These are phyloP conservation scores for Thalassarche chlororhynchos DNA, from an alignment of 2,113 vertebrate species.

Conservation along the genomic window DNA sequence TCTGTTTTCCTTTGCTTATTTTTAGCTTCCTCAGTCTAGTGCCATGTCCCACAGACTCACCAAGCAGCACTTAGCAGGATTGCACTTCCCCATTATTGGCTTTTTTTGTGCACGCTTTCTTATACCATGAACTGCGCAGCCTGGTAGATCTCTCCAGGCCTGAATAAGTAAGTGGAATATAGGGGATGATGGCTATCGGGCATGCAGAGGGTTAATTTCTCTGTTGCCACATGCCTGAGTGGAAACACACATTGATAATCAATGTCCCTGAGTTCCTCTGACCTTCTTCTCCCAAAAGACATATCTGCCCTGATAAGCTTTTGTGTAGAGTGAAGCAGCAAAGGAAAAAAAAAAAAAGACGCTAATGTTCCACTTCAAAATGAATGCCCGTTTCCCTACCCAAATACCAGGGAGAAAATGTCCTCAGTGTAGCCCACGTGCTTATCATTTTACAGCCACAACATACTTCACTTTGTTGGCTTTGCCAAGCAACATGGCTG, in stretches of 20 bases:
- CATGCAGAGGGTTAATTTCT: not conserved
- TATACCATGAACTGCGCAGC: not conserved
- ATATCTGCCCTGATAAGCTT: not conserved
- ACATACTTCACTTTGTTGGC: slow-evolving; percentile 39
- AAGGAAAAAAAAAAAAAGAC: not conserved
- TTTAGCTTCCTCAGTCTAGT: not conserved
- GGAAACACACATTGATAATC: not conserved
- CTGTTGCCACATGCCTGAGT: not conserved
- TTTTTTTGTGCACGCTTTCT: not conserved
- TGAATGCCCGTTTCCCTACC: not conserved
- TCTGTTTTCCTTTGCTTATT: not conserved
- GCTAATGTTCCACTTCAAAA: not conserved
- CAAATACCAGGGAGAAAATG: not conserved
- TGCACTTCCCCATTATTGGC: not conserved
- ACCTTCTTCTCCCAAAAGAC: not conserved
- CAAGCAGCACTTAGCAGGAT: not conserved
- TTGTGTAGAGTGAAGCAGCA: not conserved
- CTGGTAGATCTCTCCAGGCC: not conserved
- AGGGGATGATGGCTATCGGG: not conserved
- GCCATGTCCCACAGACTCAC: not conserved
- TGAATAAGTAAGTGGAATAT: not conserved
- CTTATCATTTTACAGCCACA: slow-evolving; percentile 57
- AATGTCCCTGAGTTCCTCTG: not conserved
- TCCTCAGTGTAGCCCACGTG: not conserved
- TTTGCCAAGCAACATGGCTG: slow-evolving; percentile 50